Evolutionary conservation across 2,888 invertebrate species (phyloP).

Genomic region (Ashinkailepas kermadecensis): DNA sequence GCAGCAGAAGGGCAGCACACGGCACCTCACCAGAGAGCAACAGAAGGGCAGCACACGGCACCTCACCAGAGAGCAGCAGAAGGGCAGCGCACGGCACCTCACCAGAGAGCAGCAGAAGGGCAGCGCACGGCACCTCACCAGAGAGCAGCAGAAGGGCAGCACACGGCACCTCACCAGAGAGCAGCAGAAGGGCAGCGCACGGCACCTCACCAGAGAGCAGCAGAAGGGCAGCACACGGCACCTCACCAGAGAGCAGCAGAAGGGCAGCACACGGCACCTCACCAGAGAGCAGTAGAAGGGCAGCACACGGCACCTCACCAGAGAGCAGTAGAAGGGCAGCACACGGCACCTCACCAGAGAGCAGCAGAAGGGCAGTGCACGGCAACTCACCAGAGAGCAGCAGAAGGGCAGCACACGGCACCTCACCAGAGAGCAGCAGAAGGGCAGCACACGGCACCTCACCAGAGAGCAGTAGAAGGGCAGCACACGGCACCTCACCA

Average conservation of each 20-base stretch:
- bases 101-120: neutral
- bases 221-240: no score
- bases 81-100: no score
- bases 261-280: no score
- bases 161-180: neutral
- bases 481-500: neutral
- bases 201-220: neutral
- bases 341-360: neutral
- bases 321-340: neutral
- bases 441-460: no score
- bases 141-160: neutral
- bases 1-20: neutral
- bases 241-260: neutral
- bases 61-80: neutral
- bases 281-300: neutral
- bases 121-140: neutral
- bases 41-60: no score
- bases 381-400: neutral
- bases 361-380: neutral
- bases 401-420: no score
- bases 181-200: neutral
- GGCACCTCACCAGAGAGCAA: neutral
- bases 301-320: neutral
- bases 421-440: neutral
- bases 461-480: neutral